Percentiles rank a stretch among this genome's conserved stretches.
Conservation (phyloP, 64 coral and sea anemone species). For the Montipora capricornis region DNA sequence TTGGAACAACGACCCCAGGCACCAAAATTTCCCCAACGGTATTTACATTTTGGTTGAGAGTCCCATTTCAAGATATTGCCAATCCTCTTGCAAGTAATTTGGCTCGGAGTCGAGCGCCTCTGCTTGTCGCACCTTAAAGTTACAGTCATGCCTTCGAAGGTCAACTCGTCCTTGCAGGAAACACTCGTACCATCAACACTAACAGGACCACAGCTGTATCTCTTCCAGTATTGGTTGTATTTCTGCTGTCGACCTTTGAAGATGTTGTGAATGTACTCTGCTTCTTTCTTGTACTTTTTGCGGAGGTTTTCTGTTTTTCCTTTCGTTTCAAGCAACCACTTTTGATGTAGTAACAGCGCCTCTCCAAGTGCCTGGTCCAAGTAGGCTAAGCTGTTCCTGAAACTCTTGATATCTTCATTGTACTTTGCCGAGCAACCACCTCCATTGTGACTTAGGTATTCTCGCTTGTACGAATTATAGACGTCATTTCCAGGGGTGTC, state of each 20-base stretch:
- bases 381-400: conserved; percentile 6
- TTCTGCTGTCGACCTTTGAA: conserved; percentile 10
- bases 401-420: conserved; percentile 3
- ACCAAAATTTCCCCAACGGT: neutral
- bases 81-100: conserved; percentile 2
- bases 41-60: conserved; percentile 39
- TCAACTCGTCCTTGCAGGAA: conserved; percentile 9
- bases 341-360: conserved; percentile 17
- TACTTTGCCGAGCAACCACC: conserved; percentile 10
- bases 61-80: conserved; percentile 26
- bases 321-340: conserved; percentile 24
- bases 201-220: neutral
- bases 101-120: neutral
- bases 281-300: conserved; percentile 22
- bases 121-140: conserved; percentile 17
- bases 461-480: conserved; percentile 27
- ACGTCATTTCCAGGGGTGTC: conserved; percentile 17
- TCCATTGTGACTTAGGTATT: conserved; percentile 25
- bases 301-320: neutral
- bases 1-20: conserved; percentile 5
- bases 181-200: neutral
- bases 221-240: conserved; percentile 30
- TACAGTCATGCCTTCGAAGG: neutral
- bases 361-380: conserved; percentile 31
- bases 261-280: neutral